These are phyloP conservation scores for Cheilosia soror DNA, from an alignment of 2,888 invertebrate genomes.

Conservation along the genomic window DNA sequence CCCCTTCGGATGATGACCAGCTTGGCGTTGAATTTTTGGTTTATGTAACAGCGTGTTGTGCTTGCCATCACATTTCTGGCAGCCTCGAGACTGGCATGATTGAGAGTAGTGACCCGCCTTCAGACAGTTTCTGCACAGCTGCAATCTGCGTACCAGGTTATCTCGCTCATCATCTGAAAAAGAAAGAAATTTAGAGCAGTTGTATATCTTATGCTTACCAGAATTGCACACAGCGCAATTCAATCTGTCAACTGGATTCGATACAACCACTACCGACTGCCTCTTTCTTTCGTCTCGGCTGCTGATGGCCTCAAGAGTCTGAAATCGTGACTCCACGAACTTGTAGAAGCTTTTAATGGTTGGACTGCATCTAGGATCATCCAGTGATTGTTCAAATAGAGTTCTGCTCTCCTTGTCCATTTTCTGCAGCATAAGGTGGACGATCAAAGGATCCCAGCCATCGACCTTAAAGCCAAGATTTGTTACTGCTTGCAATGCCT, in stretches of 20 bases:
- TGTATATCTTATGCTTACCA: constrained; percentile 8
- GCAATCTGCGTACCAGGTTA: constrained; percentile 7
- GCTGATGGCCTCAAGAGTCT: constrained; percentile 15
- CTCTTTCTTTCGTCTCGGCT: constrained; percentile 7
- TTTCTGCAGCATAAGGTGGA: background rate
- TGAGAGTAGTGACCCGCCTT: constrained; percentile 21
- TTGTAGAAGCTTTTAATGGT: background rate
- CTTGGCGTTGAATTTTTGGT: background rate
- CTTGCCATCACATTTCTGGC: constrained; percentile 33
- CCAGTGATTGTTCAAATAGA: constrained; percentile 29
- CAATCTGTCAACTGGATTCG: background rate
- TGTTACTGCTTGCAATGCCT: background rate
- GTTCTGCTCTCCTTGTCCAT: constrained; percentile 13
- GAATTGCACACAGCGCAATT: constrained; percentile 29
- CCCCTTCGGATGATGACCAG: background rate
- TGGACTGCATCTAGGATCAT: constrained; percentile 24
- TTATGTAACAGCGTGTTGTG: constrained; percentile 17
- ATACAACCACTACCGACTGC: background rate
- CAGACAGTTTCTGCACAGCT: constrained; percentile 26
- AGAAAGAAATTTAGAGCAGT: background rate
- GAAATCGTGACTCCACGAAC: constrained; percentile 15
- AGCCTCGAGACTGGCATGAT: constrained; percentile 25
- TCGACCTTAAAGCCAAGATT: background rate
- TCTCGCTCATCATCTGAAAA: constrained; percentile 12
- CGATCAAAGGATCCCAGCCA: constrained; percentile 15